Percentiles rank a stretch among this genome's conserved stretches.
Evolutionary conservation across 2,113 vertebrate species (phyloP).

Genomic region (Laticauda colubrina): DNA sequence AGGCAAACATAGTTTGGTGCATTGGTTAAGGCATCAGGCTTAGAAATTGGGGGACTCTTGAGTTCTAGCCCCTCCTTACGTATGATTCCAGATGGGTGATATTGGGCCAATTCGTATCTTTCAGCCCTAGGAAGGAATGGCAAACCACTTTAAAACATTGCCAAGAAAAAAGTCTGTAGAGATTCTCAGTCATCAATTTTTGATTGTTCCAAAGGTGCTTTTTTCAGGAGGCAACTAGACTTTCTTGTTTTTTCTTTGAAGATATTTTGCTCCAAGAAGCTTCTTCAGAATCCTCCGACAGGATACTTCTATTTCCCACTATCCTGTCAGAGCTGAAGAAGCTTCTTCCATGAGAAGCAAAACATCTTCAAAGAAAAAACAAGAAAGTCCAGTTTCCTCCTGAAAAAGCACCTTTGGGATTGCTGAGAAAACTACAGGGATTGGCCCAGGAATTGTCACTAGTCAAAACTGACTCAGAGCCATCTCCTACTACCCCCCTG

Average conservation of each 20-base stretch:
- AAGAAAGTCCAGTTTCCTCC: no score
- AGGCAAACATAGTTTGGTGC: background rate
- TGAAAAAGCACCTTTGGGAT: background rate
- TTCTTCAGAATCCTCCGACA: no score
- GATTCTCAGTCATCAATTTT: no score
- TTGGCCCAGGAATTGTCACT: background rate
- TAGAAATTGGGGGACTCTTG: background rate
- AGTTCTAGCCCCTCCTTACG: background rate
- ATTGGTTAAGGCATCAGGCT: background rate
- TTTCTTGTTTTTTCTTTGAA: no score
- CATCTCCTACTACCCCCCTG: background rate
- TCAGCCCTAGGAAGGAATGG: background rate
- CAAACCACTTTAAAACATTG: background rate
- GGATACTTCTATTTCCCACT: no score
- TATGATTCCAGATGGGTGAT: background rate
- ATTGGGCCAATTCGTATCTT: background rate
- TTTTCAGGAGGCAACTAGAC: no score
- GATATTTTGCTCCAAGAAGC: no score
- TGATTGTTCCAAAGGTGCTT: no score
- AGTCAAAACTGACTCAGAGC: background rate
- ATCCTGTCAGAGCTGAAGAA: no score
- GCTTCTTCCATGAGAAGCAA: no score
- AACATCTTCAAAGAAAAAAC: no score
- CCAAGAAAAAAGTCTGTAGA: no score
- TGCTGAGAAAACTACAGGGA: background rate